Evolutionary conservation across 1,140 invertebrate species (phyloP).

Genomic region (Bacillus rossius): DNA sequence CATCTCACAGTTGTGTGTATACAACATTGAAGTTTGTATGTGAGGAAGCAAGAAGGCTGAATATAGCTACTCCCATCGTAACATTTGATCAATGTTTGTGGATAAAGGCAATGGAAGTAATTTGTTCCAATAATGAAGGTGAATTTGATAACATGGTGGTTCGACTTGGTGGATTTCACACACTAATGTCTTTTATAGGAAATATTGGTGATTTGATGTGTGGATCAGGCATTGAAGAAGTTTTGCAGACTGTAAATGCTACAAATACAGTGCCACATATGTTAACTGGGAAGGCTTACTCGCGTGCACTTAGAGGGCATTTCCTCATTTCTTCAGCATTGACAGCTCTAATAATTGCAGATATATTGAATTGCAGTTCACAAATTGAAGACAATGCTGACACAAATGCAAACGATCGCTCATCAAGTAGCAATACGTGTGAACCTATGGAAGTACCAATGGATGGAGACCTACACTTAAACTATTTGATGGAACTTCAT

Average conservation of each 20-base stretch:
- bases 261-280: slow-evolving; percentile 37
- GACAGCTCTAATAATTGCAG: slow-evolving; percentile 32
- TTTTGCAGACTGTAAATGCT: slow-evolving; percentile 33
- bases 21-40: slow-evolving; percentile 20
- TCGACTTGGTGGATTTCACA: slow-evolving; percentile 33
- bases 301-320: slow-evolving; percentile 22
- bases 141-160: slow-evolving; percentile 15
- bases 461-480: neutral
- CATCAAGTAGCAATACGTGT: neutral
- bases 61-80: slow-evolving; percentile 20
- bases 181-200: slow-evolving; percentile 39
- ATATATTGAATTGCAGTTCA: slow-evolving; percentile 29
- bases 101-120: slow-evolving; percentile 42
- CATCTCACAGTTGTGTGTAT: too few species aligned
- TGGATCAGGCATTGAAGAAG: slow-evolving; percentile 37
- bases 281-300: slow-evolving; percentile 32
- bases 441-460: neutral
- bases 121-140: slow-evolving; percentile 17
- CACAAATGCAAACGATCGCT: neutral
- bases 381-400: neutral
- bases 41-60: slow-evolving; percentile 10
- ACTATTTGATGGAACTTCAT: too few species aligned
- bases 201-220: slow-evolving; percentile 40
- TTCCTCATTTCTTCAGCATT: slow-evolving; percentile 27
- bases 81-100: slow-evolving; percentile 33